A percentile compares a stretch with the other conserved stretches of the same genome.
These are phyloP conservation scores for Crocodylus rhombifer DNA, from an alignment of 2,797 vertebrate species.

Conservation along the genomic window DNA sequence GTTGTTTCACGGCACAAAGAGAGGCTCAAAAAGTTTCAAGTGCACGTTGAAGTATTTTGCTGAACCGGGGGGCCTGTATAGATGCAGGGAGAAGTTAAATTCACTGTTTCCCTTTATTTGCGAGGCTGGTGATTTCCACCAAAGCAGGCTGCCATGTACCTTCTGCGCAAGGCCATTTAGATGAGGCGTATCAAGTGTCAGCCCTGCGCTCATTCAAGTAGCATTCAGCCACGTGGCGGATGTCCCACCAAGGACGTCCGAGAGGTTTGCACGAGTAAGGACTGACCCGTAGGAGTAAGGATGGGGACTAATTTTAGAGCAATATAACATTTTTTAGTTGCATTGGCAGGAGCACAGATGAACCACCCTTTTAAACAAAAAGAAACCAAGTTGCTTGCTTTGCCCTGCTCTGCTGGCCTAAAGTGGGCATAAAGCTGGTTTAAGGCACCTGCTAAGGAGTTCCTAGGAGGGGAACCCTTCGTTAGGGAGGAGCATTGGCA, in stretches of 20 bases:
- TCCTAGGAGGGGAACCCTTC: background rate
- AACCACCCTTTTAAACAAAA: background rate
- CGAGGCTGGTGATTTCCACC: background rate
- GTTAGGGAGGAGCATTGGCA: background rate
- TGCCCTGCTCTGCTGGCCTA: background rate
- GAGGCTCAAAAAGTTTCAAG: background rate
- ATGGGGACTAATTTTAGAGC: background rate
- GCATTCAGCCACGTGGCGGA: background rate
- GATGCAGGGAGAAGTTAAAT: background rate
- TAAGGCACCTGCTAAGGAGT: background rate
- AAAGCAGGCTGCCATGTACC: background rate
- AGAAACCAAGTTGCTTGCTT: background rate
- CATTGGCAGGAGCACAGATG: background rate
- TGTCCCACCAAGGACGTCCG: background rate
- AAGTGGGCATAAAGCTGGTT: background rate
- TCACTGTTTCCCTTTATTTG: background rate
- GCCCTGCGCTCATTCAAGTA: background rate
- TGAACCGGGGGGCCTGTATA: background rate
- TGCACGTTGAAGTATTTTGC: background rate
- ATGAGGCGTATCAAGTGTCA: background rate
- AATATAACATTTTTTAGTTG: background rate
- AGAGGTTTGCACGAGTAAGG: background rate
- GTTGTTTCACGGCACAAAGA: background rate
- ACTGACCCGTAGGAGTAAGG: background rate
- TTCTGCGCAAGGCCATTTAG: background rate